These are phyloP conservation scores for Galeruca laticollis DNA, from an alignment of 2,888 invertebrate genomes.

Conservation along the genomic window DNA sequence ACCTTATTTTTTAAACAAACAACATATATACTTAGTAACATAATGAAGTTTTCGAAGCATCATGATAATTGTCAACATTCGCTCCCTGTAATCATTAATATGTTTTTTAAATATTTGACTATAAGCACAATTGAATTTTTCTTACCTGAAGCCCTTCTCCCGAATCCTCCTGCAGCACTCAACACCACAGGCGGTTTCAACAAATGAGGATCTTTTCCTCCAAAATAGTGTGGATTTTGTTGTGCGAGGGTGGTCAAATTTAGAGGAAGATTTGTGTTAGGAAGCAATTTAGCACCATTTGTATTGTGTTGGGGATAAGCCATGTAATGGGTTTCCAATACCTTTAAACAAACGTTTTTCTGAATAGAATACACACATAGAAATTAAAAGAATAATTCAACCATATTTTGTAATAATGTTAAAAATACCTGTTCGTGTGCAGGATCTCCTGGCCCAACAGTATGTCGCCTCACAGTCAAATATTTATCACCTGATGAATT, in stretches of 20 bases:
- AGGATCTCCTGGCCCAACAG: conserved; percentile 93
- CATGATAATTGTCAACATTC: no score
- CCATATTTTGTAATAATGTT: neutral
- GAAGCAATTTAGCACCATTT: conserved; percentile 69
- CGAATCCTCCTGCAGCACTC: conserved; percentile 86
- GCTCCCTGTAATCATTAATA: no score
- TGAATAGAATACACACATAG: conserved; percentile 5
- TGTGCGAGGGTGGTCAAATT: conserved; percentile 87
- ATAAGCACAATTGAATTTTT: no score
- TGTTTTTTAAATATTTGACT: no score
- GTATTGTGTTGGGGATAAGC: conserved; percentile 60
- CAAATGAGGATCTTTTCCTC: conserved; percentile 92
- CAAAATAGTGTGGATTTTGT: conserved; percentile 86
- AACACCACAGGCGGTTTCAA: conserved; percentile 93
- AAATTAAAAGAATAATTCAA: conserved; percentile 2
- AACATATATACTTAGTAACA: neutral
- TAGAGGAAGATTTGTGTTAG: conserved; percentile 86
- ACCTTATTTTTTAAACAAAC: neutral
- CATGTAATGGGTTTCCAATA: conserved; percentile 70
- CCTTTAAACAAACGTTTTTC: conserved; percentile 54
- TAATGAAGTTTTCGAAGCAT: neutral
- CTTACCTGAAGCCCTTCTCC: conserved; percentile 83
- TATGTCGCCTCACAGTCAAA: conserved; percentile 84
- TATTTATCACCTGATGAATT: conserved; percentile 65
- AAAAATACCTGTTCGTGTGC: conserved; percentile 77